phyloP scores from a whole-genome alignment of 1,140 invertebrate genomes.

The Glossosoma conforme region DNA sequence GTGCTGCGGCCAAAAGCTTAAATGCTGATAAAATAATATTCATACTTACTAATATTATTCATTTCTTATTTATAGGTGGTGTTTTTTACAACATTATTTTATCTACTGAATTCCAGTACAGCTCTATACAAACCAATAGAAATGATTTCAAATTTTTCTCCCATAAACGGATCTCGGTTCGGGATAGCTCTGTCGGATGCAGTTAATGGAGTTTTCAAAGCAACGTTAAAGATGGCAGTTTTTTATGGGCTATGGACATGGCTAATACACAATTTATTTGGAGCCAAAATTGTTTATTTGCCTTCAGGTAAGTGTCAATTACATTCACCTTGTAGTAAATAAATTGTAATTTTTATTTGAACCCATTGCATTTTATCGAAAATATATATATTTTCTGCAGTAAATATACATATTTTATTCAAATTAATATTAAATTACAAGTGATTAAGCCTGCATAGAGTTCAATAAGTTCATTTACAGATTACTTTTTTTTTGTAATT shows the following conservation, averaged over 20 bases:
- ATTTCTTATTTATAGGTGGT: conserved; percentile 65
- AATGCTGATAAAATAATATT: too few species aligned
- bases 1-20: too few species aligned
- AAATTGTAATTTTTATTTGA: conserved; percentile 1
- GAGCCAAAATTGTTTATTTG: conserved; percentile 91
- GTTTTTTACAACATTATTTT: conserved; percentile 94
- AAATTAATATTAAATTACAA: too few species aligned
- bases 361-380: not conserved
- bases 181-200: conserved; percentile 72
- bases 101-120: conserved; percentile 84
- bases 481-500: too few species aligned
- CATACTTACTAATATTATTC: too few species aligned
- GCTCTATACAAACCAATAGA: conserved; percentile 90
- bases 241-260: conserved; percentile 99
- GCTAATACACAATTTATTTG: conserved; percentile 93
- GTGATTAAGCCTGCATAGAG: too few species aligned
- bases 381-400: too few species aligned
- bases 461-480: too few species aligned
- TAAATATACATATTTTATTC: too few species aligned
- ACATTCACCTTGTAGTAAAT: too few species aligned
- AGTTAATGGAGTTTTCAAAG: conserved; percentile 81
- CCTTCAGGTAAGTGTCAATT: conserved; percentile 69
- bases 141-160: conserved; percentile 70
- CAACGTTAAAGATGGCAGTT: conserved; percentile 92
- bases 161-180: conserved; percentile 63